Percentiles rank a stretch among this genome's conserved stretches.
These are phyloP conservation scores for Eleutherodactylus coqui DNA, from an alignment of 2,797 vertebrate genomes.

Conservation along the genomic window DNA sequence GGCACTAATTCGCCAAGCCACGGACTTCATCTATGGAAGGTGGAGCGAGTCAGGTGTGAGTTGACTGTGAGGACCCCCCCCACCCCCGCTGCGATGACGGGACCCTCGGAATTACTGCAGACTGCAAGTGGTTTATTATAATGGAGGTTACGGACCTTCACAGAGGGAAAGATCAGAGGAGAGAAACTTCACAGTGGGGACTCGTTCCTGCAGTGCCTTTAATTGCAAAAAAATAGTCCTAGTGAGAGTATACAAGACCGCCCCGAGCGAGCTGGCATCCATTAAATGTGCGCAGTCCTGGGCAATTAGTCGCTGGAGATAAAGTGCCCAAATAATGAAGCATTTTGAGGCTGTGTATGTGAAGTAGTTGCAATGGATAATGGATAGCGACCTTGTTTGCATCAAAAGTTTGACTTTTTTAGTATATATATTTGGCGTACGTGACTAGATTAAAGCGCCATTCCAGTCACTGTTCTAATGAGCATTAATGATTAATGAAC, in stretches of 20 bases:
- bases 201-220: neutral
- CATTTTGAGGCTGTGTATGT: neutral
- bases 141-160: neutral
- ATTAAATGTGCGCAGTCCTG: neutral
- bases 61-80: neutral
- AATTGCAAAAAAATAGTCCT: neutral
- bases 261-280: neutral
- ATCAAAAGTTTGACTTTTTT: neutral
- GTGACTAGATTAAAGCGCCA: neutral
- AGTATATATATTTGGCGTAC: neutral
- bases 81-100: neutral
- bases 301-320: neutral
- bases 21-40: constrained; percentile 26
- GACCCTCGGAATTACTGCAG: neutral
- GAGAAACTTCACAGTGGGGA: neutral
- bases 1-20: constrained; percentile 16
- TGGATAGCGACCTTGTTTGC: neutral
- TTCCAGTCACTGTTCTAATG: neutral
- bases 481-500: neutral
- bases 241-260: neutral
- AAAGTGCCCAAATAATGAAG: neutral
- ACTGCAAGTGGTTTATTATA: neutral
- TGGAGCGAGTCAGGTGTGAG: constrained; percentile 1
- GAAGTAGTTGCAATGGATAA: neutral
- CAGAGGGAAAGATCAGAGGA: neutral